phyloP scores from a whole-genome alignment of 2,113 vertebrate genomes.

The Triplophysa dalaica region DNA sequence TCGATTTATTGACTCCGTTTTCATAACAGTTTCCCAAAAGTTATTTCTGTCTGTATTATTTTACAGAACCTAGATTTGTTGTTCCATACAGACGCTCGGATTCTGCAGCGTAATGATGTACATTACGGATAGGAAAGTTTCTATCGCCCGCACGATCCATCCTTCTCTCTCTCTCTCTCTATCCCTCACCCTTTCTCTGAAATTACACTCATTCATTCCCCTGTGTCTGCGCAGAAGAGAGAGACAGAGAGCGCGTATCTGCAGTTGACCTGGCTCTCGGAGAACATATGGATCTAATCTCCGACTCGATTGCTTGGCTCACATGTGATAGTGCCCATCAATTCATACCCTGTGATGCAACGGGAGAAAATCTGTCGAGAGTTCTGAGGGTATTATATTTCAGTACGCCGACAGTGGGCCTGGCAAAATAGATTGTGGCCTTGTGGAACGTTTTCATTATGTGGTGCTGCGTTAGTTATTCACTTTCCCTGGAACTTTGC shows the following conservation, averaged over 20 bases:
- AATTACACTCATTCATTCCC: conserved; percentile 58
- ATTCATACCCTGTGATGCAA: conserved; percentile 48
- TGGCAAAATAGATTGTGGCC: conserved; percentile 34
- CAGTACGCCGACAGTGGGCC: conserved; percentile 23
- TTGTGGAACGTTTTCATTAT: conserved; percentile 1
- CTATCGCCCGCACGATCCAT: conserved; percentile 3
- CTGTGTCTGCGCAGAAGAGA: conserved; percentile 39
- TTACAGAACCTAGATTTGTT: conserved; percentile 17
- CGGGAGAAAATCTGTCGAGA: conserved; percentile 38
- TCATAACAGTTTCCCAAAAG: conserved; percentile 19
- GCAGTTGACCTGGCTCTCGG: conserved; percentile 49
- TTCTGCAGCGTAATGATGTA: conserved; percentile 14
- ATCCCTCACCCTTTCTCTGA: conserved; percentile 33
- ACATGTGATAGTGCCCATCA: conserved; percentile 56
- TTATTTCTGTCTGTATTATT: conserved; percentile 19
- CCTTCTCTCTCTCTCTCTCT: conserved; percentile 29
- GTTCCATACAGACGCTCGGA: conserved; percentile 6
- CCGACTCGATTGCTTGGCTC: conserved; percentile 55
- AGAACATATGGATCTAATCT: conserved; percentile 60
- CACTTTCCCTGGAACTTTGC: not conserved
- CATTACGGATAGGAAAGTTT: conserved; percentile 20
- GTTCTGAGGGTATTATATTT: conserved; percentile 45
- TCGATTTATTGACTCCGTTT: conserved; percentile 11
- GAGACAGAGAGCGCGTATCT: conserved; percentile 45
- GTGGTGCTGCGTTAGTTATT: not conserved